These are phyloP conservation scores for Ditula angustiorana DNA, from an alignment of 2,888 invertebrate species.

Conservation along the genomic window DNA sequence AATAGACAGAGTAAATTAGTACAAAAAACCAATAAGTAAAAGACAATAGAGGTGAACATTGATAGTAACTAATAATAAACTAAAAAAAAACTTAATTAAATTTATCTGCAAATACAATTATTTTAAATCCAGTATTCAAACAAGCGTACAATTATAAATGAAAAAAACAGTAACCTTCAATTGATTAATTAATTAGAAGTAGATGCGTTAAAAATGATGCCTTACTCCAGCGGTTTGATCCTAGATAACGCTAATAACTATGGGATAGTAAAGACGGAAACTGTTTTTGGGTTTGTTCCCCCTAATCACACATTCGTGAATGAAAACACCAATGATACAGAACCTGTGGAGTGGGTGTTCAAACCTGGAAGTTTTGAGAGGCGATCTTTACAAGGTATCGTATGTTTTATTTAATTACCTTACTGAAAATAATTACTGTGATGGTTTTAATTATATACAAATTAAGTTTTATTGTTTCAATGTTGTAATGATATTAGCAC, in stretches of 20 bases:
- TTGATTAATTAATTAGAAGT: slow-evolving; percentile 29
- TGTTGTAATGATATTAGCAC: too few relatives aligned
- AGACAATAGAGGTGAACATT: too few relatives aligned
- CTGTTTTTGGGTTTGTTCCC: slow-evolving; percentile 64
- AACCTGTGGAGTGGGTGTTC: slow-evolving; percentile 66
- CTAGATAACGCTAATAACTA: slow-evolving; percentile 67
- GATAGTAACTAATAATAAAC: too few relatives aligned
- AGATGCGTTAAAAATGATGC: slow-evolving; percentile 57
- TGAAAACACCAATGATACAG: slow-evolving; percentile 55
- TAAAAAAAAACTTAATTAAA: too few relatives aligned
- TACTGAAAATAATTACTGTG: not conserved
- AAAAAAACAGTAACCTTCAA: not conserved
- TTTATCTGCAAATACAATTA: too few relatives aligned
- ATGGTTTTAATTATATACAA: too few relatives aligned
- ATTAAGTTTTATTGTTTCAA: too few relatives aligned
- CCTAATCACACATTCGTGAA: slow-evolving; percentile 54
- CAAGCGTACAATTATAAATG: too few relatives aligned
- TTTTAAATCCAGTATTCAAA: too few relatives aligned
- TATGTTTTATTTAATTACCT: too few relatives aligned
- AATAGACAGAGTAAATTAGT: not conserved
- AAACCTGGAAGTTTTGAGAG: slow-evolving; percentile 59
- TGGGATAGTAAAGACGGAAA: slow-evolving; percentile 71
- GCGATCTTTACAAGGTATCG: slow-evolving; percentile 64
- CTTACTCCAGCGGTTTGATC: slow-evolving; percentile 64
- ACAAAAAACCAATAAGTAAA: not conserved